Conservation (phyloP, 92 coral and sea anemone species). For the Pocillopora grandis region DNA sequence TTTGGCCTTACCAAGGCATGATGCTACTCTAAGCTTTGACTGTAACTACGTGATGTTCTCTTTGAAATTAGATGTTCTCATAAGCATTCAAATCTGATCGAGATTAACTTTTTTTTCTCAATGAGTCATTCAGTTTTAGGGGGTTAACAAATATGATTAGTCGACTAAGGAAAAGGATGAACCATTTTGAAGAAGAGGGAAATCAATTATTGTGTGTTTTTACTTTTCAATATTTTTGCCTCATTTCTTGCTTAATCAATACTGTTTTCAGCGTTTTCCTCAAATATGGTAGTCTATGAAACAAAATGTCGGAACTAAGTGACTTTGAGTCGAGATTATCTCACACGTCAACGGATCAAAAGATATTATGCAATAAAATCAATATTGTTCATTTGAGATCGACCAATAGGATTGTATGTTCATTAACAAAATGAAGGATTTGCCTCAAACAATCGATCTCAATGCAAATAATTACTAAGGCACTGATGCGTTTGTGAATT, state of each 20-base stretch:
- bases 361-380: background rate
- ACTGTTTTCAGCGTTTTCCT: background rate
- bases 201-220: too few relatives aligned
- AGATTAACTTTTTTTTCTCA: too few relatives aligned
- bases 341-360: background rate
- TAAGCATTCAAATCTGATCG: too few relatives aligned
- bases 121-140: too few relatives aligned
- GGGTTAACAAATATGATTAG: too few relatives aligned
- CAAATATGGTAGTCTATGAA: background rate
- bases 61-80: too few relatives aligned
- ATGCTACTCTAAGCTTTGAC: too few relatives aligned
- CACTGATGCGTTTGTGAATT: background rate
- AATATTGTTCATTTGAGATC: background rate
- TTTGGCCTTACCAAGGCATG: slow-evolving; percentile 10
- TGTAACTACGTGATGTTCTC: too few relatives aligned
- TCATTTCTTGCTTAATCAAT: background rate
- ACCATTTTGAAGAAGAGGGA: too few relatives aligned
- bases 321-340: slow-evolving; percentile 13
- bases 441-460: background rate
- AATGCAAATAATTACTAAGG: background rate
- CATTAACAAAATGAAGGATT: background rate
- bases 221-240: too few relatives aligned
- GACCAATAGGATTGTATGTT: background rate
- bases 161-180: too few relatives aligned
- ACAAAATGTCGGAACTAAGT: slow-evolving; percentile 10